phyloP scores from a whole-genome alignment of 2,113 vertebrate genomes.

The Taurulus bubalis region DNA sequence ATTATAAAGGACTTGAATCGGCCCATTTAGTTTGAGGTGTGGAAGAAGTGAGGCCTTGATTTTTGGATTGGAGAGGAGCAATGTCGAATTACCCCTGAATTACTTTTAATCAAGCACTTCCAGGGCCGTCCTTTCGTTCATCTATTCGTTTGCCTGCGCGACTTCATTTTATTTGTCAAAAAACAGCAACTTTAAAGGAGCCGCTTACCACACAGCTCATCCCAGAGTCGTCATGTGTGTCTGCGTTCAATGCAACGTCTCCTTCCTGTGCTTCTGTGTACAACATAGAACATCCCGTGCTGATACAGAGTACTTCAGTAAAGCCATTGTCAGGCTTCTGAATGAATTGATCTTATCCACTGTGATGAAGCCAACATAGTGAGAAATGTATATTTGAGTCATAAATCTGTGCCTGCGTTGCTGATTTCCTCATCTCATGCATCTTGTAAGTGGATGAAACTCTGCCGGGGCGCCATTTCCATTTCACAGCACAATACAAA shows the following conservation, averaged over 20 bases:
- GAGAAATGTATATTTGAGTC: constrained; percentile 34
- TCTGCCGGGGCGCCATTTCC: constrained; percentile 38
- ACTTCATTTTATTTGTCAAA: constrained; percentile 6
- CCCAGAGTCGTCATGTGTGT: not conserved
- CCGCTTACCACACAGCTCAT: not conserved
- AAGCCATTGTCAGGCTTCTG: not conserved
- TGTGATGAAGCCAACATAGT: constrained; percentile 29
- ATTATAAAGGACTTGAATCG: not conserved
- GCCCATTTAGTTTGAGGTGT: not conserved
- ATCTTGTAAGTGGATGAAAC: constrained; percentile 47
- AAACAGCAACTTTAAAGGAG: constrained; percentile 5
- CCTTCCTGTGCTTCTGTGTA: not conserved
- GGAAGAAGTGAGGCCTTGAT: constrained; percentile 16
- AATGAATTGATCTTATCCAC: constrained; percentile 17
- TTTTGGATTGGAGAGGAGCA: not conserved
- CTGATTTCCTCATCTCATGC: constrained; percentile 47
- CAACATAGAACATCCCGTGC: constrained; percentile 9
- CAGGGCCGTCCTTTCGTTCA: constrained; percentile 7
- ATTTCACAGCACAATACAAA: constrained; percentile 41
- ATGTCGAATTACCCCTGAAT: not conserved
- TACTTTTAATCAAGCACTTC: not conserved
- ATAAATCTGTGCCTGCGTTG: constrained; percentile 38
- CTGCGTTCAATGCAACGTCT: not conserved
- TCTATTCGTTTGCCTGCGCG: not conserved
- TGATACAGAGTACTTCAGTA: constrained; percentile 7